Base-by-base conservation (phyloP, 2,888 invertebrate species). In the Ecliptopera silaceata region DNA sequence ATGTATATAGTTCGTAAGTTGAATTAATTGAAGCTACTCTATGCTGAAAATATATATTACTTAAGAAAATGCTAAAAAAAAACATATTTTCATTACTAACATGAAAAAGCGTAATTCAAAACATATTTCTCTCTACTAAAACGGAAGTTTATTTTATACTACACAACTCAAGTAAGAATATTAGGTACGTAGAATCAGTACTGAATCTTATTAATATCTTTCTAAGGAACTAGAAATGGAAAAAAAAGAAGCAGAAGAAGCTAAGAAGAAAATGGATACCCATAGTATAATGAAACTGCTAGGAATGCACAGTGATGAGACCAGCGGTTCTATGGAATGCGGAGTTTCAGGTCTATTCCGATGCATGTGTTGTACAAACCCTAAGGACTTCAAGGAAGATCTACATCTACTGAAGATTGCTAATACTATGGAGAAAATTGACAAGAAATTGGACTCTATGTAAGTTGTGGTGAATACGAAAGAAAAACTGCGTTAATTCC, bases 341-440 rank as follows among this genome's bases (percentile, higher is more conserved):
- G 95, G 96, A 0, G 86, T 97, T 20, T 95, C 97, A 4, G 97
- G 97, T 0, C 87, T 98, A 1, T 97, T 97, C 89, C 95, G 95
- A 51, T 96, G 96, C 70, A 94, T 97, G 92, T 93, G 97, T 60
- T 98, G 97, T 77, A 97, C 97, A 0, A 96, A 97, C 75, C 97
- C 96, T 5, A 96, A 96, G 72, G 95, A 96, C 8, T 94, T 95
- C 17, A 96, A 96, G 69, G 97, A 98, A 66, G 95, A 97, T 64
- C 93, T 96, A 51, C 97, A 97, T 79, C 89, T 97, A 0, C 92
- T 96, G 22, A 94, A 95, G 57, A 97, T 97, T 49, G 95, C 96
- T 0, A 95, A 95, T 56, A 94, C 96, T 0, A 84, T 97, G 64
- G 96, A 97, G 48, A 93, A 93, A 31, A 93, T 97, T 34, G 94